These are phyloP conservation scores for Alosa alosa DNA, from an alignment of 2,113 vertebrate species.

Conservation along the genomic window DNA sequence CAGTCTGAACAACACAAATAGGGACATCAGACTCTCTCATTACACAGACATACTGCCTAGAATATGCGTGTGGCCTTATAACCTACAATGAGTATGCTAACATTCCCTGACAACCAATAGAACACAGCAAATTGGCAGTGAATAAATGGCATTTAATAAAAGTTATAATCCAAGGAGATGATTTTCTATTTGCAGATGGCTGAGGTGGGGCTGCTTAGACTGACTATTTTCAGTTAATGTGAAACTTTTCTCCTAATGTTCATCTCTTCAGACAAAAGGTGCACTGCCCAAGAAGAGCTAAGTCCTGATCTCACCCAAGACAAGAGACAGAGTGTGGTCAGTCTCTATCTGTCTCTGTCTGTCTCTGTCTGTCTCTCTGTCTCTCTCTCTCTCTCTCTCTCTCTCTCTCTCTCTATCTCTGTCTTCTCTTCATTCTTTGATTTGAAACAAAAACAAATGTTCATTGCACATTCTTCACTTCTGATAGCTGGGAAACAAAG, in stretches of 20 bases:
- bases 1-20: too few species aligned
- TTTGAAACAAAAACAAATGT: neutral
- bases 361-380: too few species aligned
- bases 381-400: too few species aligned
- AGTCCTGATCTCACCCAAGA: neutral
- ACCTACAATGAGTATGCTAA: too few species aligned
- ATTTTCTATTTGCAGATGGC: neutral
- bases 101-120: too few species aligned
- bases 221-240: neutral
- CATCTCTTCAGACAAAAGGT: neutral
- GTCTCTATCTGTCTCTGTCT: neutral
- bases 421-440: neutral
- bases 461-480: neutral
- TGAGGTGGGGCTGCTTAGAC: neutral
- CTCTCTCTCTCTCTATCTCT: too few species aligned
- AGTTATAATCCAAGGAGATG: neutral
- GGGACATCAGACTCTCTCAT: too few species aligned
- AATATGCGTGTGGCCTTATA: too few species aligned
- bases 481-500: neutral
- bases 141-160: too few species aligned
- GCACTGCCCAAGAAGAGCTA: neutral
- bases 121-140: too few species aligned
- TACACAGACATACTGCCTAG: too few species aligned
- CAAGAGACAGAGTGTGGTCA: neutral
- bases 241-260: neutral